These are phyloP conservation scores for Umimayanthus chanpuru DNA, from an alignment of 92 coral and sea anemone genomes.

Conservation along the genomic window DNA sequence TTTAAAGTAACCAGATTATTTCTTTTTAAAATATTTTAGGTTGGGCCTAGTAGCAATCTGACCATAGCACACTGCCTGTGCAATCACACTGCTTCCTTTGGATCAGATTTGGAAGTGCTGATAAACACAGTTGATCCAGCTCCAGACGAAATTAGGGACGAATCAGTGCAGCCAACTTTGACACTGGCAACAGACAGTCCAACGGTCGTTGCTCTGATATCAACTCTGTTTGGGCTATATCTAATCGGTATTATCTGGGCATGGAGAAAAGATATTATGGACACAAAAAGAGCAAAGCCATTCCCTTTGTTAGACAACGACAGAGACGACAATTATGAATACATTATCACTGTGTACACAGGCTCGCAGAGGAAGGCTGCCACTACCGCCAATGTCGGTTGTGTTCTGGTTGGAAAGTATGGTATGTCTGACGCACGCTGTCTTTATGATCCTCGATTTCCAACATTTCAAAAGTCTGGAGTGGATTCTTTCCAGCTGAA, in stretches of 20 bases:
- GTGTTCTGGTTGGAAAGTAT: constrained; percentile 73
- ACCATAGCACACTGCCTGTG: constrained; percentile 16
- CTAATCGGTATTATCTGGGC: constrained; percentile 30
- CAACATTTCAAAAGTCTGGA: constrained; percentile 77
- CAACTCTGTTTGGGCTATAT: constrained; percentile 30
- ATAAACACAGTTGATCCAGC: constrained; percentile 14
- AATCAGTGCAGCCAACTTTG: not conserved
- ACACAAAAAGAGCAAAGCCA: constrained; percentile 56
- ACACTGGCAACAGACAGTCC: constrained; percentile 20
- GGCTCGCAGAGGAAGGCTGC: constrained; percentile 77
- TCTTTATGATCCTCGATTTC: constrained; percentile 63
- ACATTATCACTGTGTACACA: constrained; percentile 82
- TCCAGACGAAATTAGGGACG: not conserved
- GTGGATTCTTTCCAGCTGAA: constrained; percentile 78
- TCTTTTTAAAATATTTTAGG: not conserved
- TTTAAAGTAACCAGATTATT: not conserved
- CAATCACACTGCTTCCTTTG: constrained; percentile 19
- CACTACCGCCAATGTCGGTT: constrained; percentile 74
- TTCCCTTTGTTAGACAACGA: constrained; percentile 70
- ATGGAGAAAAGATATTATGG: constrained; percentile 19
- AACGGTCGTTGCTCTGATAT: constrained; percentile 23
- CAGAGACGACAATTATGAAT: constrained; percentile 61
- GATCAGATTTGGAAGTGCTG: constrained; percentile 27
- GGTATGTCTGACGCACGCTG: constrained; percentile 66
- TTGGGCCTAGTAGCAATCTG: not conserved